A percentile compares a stretch with the other conserved stretches of the same genome.
phyloP scores from a whole-genome alignment of 1,140 invertebrate species.

The Drosophila biarmipes region DNA sequence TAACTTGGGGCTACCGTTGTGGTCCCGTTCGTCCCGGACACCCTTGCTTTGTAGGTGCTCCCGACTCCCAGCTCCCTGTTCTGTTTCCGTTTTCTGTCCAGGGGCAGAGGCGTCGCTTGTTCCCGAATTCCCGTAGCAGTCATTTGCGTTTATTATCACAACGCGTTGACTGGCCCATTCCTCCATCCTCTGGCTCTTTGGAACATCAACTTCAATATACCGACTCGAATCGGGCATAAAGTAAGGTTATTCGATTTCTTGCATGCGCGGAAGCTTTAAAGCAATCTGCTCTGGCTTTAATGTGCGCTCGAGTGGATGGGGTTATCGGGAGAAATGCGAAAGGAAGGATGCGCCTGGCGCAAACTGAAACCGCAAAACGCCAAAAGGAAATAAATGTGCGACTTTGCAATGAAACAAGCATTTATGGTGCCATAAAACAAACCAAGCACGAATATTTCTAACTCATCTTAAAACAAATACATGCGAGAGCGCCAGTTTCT shows the following conservation, averaged over 20 bases:
- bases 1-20: conserved; percentile 23
- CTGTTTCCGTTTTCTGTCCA: conserved; percentile 29
- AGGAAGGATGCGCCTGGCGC: conserved; percentile 21
- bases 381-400: conserved; percentile 80
- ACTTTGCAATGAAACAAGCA: conserved; percentile 81
- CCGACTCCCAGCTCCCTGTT: background rate
- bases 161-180: conserved; percentile 47
- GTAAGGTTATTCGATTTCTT: conserved; percentile 68
- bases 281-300: conserved; percentile 56
- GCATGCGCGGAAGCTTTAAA: conserved; percentile 53
- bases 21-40: conserved; percentile 20
- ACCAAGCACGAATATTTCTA: conserved; percentile 78
- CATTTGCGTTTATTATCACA: conserved; percentile 79
- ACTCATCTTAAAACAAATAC: conserved; percentile 74
- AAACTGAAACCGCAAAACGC: conserved; percentile 74
- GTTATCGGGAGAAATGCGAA: background rate
- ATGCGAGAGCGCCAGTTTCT: conserved; percentile 2
- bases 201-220: conserved; percentile 53
- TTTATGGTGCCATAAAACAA: conserved; percentile 82
- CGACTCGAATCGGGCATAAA: conserved; percentile 46
- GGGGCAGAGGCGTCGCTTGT: conserved; percentile 47
- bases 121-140: conserved; percentile 74
- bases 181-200: background rate
- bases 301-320: conserved; percentile 15
- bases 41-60: conserved; percentile 15